phyloP scores from a whole-genome alignment of 2,888 invertebrate genomes.

The Colletes collaris region DNA sequence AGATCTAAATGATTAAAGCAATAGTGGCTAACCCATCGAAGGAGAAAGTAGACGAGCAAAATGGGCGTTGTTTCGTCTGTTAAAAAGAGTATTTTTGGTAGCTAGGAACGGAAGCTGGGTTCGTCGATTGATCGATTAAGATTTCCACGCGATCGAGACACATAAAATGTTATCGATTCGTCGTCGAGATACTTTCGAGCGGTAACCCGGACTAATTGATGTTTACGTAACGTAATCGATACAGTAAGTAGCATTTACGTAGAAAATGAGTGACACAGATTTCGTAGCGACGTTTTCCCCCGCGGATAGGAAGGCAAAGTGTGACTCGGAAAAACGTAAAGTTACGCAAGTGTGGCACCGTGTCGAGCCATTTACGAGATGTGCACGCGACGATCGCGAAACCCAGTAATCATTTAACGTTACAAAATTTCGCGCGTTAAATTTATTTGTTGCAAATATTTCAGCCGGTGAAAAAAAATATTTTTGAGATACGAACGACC shows the following conservation, averaged over 20 bases:
- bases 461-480: too few species aligned
- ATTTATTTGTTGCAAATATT: too few species aligned
- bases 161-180: neutral
- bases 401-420: neutral
- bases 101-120: too few species aligned
- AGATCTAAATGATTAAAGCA: too few species aligned
- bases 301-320: constrained; percentile 25
- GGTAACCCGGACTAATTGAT: constrained; percentile 41
- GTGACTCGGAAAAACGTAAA: constrained; percentile 23
- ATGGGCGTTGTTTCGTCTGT: too few species aligned
- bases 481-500: too few species aligned
- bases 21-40: too few species aligned
- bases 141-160: neutral
- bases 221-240: constrained; percentile 62
- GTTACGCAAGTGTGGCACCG: constrained; percentile 46
- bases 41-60: too few species aligned
- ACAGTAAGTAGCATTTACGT: constrained; percentile 39
- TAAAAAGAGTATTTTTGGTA: too few species aligned
- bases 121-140: neutral
- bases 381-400: neutral
- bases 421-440: too few species aligned
- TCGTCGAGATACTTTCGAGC: constrained; percentile 16
- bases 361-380: neutral
- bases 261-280: constrained; percentile 53
- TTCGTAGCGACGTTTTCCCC: constrained; percentile 23